Base-by-base conservation (phyloP, 1,140 invertebrate genomes). In the Alviniconcha marisindica region DNA sequence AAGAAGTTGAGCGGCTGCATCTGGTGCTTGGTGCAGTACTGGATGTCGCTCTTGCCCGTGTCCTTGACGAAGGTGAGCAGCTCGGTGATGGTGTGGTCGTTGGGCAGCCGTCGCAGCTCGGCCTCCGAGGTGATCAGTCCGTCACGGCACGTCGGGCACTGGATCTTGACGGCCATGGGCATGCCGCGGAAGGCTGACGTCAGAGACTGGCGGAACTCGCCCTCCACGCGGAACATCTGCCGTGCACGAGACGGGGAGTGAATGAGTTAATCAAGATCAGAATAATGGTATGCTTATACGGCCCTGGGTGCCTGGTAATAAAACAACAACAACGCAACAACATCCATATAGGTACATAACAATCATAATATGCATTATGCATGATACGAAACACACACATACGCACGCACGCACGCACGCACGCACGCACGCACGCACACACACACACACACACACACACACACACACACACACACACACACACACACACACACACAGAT, bases 101-200 rank as follows among this genome's bases (percentile, higher is more conserved):
- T 92, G 15, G 91, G 90, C 48, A 92, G 83, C 5, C 90, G 87
- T n/a, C 85, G 82, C 18, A 92, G 87, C 63, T 92, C 91, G 15
- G 87, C 83, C 33, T 91, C 88, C 18, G 98, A 97, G 24, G 95
- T 97, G 88, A 99, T 98, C 91, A 98, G 97, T 0, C 97, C 97
- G 15, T 97, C 97, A 10, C 98, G 98, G 93, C 95, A 99, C 80
- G 98, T 97, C 92, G 97, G 98, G 93, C 94, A 92, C 63, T 89
- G 89, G 81, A 92, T 92, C 78, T 92, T 92, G 0, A 92, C 91
- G 7, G 91, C 90, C 51, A 89, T 81, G 0, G 91, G 91, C 90
- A 91, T 89, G 69, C 84, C 86, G 15, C 91, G 85, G 85, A 91
- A 92, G 0, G 90, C 91, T 2, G 89, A 90, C 5, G 89, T 90